Percentiles rank a stretch among this genome's conserved stretches.
phyloP scores from a whole-genome alignment of 2,797 vertebrate genomes.

The Tragelaphus eurycerus region DNA sequence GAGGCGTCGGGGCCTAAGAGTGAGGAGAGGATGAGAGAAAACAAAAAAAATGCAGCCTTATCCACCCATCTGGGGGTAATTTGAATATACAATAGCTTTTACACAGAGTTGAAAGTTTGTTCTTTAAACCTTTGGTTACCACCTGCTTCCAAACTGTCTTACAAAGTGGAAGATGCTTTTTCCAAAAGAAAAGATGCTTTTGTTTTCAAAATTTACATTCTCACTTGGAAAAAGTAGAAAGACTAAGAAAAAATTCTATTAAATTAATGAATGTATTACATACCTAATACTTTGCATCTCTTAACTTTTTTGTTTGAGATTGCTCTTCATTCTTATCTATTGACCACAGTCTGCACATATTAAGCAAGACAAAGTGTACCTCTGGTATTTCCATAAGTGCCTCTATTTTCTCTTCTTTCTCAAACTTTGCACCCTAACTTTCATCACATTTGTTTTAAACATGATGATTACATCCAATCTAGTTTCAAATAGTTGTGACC shows the following conservation, averaged over 20 bases:
- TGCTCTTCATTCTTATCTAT: neutral
- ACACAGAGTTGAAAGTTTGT: neutral
- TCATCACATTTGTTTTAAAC: neutral
- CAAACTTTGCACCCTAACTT: neutral
- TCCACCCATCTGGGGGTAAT: neutral
- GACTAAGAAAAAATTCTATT: neutral
- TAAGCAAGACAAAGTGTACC: neutral
- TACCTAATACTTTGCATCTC: neutral
- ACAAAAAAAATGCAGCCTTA: neutral
- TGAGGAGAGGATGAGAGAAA: neutral
- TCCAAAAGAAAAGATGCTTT: neutral
- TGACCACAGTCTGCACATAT: neutral
- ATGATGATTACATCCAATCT: neutral
- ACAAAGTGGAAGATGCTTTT: slow-evolving; percentile 8
- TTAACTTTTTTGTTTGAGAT: neutral
- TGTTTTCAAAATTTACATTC: neutral
- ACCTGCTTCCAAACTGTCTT: neutral
- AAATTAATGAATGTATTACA: neutral
- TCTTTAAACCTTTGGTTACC: slow-evolving; percentile 19
- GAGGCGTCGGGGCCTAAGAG: neutral
- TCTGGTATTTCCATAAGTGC: neutral
- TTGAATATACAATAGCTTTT: neutral
- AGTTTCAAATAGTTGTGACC: neutral
- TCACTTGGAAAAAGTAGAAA: neutral
- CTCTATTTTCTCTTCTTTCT: neutral